Evolutionary conservation across 2,113 vertebrate species (phyloP).

Genomic region (Hippocampus barbouri): DNA sequence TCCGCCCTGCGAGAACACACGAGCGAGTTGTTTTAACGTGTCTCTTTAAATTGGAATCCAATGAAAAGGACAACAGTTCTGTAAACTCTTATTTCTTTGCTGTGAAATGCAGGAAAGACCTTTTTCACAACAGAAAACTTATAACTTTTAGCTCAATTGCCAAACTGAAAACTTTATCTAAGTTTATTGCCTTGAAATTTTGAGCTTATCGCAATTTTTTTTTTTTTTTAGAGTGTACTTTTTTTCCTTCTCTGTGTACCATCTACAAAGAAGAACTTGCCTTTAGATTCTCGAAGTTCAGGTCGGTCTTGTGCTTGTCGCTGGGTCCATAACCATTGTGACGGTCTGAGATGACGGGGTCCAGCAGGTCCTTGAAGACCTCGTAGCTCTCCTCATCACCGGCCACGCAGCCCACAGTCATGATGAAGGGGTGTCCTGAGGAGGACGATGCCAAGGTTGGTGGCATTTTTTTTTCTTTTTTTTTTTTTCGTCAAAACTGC

Average conservation of each 20-base stretch:
- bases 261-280: conserved; percentile 47
- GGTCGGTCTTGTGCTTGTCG: conserved; percentile 89
- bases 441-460: not conserved
- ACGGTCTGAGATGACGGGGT: conserved; percentile 88
- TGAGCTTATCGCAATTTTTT: too few species aligned
- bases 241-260: too few species aligned
- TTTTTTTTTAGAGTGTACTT: too few species aligned
- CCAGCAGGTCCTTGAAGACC: conserved; percentile 85
- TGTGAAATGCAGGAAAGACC: too few species aligned
- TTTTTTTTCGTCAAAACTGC: not conserved
- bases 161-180: too few species aligned
- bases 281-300: conserved; percentile 94
- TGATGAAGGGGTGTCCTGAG: conserved; percentile 91
- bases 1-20: conserved; percentile 72
- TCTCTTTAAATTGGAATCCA: too few species aligned
- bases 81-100: too few species aligned
- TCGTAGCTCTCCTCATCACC: conserved; percentile 87
- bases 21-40: not conserved
- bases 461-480: not conserved
- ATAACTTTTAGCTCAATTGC: too few species aligned
- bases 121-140: too few species aligned
- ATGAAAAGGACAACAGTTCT: too few species aligned
- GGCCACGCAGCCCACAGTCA: conserved; percentile 90
- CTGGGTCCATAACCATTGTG: conserved; percentile 89
- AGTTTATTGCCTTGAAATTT: too few species aligned